Evolutionary conservation across 2,113 vertebrate genomes (phyloP).

Genomic region (Myotis davidii): DNA sequence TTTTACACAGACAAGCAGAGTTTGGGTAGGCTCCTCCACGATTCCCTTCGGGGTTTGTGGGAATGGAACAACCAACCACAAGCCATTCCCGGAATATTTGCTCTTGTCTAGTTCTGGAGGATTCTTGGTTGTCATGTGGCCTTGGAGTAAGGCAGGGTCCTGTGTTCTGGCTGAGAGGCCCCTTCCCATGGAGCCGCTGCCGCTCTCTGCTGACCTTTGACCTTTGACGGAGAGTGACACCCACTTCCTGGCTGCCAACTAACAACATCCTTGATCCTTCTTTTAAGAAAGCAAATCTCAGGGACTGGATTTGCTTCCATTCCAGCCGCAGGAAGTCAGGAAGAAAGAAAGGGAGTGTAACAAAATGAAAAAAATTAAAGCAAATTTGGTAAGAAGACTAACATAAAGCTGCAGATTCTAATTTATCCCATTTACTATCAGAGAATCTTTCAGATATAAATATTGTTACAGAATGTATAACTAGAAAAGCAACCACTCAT

Average conservation of each 20-base stretch:
- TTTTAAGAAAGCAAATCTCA: slow-evolving; percentile 65
- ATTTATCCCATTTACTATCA: neutral
- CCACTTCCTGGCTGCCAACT: slow-evolving; percentile 65
- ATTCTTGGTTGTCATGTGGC: slow-evolving; percentile 68
- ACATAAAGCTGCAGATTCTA: neutral
- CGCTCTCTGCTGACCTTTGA: slow-evolving; percentile 47
- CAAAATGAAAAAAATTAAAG: slow-evolving; percentile 1
- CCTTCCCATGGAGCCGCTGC: slow-evolving; percentile 41
- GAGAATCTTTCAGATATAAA: neutral
- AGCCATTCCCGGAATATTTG: slow-evolving; percentile 76
- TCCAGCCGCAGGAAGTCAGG: neutral
- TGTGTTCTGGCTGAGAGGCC: slow-evolving; percentile 41
- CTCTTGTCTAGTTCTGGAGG: slow-evolving; percentile 48
- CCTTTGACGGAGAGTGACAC: slow-evolving; percentile 55
- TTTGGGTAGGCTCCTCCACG: slow-evolving; percentile 53
- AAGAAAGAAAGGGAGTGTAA: neutral
- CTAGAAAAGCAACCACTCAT: neutral
- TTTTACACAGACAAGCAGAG: slow-evolving; percentile 7
- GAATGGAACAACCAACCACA: slow-evolving; percentile 66
- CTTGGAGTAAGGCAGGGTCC: slow-evolving; percentile 54
- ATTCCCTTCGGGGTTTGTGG: slow-evolving; percentile 63
- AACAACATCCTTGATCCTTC: slow-evolving; percentile 53
- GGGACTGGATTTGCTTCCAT: neutral
- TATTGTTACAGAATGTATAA: neutral
- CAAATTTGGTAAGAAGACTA: neutral